Conservation (phyloP, 2,113 vertebrate genomes). For the Ptilorrhoa leucosticta region DNA sequence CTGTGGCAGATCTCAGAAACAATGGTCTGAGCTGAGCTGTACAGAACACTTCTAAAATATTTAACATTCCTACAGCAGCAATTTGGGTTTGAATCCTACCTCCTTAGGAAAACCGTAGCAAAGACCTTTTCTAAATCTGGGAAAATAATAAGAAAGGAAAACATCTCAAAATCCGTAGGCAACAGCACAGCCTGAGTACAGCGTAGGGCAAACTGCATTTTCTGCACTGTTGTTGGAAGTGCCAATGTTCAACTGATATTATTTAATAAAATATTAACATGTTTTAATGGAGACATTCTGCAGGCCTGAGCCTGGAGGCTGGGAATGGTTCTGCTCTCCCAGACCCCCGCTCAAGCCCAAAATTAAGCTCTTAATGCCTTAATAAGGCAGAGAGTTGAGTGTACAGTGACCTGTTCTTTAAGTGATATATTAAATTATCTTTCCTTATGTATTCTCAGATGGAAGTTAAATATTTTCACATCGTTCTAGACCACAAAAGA, state of each 20-base stretch:
- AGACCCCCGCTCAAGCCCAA: background rate
- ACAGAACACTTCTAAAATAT: background rate
- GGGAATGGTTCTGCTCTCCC: background rate
- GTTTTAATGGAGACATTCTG: background rate
- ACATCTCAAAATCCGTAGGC: background rate
- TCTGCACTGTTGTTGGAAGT: background rate
- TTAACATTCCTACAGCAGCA: conserved; percentile 9
- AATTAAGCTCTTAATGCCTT: background rate
- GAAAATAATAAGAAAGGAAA: background rate
- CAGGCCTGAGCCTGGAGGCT: background rate
- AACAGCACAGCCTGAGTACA: background rate
- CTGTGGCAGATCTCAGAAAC: conserved; percentile 52
- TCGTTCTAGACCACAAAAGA: background rate
- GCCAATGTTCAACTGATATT: background rate
- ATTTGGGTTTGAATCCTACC: background rate
- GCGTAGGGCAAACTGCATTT: background rate
- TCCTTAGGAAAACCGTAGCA: background rate
- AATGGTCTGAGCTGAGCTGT: conserved; percentile 35
- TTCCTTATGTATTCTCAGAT: background rate
- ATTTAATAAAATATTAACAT: background rate
- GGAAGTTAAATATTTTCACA: background rate
- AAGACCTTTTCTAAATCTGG: background rate
- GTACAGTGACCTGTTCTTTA: background rate
- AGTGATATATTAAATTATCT: background rate
- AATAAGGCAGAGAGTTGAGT: background rate